Conservation (phyloP, 2,113 vertebrate genomes). For the Sceloporus undulatus region DNA sequence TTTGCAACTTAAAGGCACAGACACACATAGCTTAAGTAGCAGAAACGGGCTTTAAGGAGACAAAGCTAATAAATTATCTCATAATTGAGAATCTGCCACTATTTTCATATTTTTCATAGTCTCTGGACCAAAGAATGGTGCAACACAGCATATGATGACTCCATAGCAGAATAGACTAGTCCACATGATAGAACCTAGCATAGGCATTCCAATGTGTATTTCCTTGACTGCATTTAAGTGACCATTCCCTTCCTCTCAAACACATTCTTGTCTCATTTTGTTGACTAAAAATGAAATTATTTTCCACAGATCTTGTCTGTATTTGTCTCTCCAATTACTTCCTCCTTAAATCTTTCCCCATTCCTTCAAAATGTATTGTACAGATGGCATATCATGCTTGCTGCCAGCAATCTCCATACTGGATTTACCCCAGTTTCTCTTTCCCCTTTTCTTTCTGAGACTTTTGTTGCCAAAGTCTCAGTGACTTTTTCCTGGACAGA, state of each 20-base stretch:
- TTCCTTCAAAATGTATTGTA: neutral
- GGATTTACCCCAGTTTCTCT: slow-evolving; percentile 5
- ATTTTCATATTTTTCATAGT: neutral
- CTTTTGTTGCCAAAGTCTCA: neutral
- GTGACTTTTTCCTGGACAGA: neutral
- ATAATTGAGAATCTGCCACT: neutral
- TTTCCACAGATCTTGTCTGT: neutral
- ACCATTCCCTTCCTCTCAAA: neutral
- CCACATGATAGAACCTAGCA: neutral
- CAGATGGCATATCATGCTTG: neutral
- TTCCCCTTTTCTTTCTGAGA: neutral
- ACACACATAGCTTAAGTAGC: too few species aligned
- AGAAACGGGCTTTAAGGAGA: neutral
- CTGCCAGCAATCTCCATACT: neutral
- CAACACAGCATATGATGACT: neutral
- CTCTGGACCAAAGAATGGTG: neutral
- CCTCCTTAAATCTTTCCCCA: neutral
- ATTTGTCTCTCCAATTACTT: neutral
- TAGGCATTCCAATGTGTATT: neutral
- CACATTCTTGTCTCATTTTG: neutral
- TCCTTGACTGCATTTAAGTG: neutral
- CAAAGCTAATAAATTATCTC: neutral
- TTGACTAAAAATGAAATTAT: neutral
- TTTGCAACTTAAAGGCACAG: too few species aligned
- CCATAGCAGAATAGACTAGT: neutral